phyloP scores from a whole-genome alignment of 92 coral and sea anemone species.

The Virgularia gustaviana region DNA sequence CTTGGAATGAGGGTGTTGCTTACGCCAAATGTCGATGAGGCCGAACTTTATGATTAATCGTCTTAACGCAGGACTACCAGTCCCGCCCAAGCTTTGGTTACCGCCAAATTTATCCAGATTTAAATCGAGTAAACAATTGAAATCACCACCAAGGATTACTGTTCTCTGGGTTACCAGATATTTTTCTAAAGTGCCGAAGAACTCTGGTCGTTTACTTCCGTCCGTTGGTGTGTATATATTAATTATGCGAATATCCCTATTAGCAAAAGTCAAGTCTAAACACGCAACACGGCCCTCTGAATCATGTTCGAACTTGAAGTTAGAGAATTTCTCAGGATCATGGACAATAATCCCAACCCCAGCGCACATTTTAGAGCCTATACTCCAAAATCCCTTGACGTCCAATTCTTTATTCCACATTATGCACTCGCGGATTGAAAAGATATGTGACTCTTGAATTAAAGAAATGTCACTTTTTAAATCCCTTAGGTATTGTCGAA shows the following conservation, averaged over 20 bases:
- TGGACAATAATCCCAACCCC: slow-evolving; percentile 15
- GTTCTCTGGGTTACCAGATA: slow-evolving; percentile 3
- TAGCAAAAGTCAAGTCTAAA: background rate
- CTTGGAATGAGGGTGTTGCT: background rate
- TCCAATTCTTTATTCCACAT: slow-evolving; percentile 24
- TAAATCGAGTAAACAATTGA: slow-evolving; percentile 35
- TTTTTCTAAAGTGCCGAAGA: slow-evolving; percentile 13
- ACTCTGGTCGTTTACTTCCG: slow-evolving; percentile 20
- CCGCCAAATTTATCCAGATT: slow-evolving; percentile 41
- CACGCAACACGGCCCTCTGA: background rate
- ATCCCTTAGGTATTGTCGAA: slow-evolving; percentile 6
- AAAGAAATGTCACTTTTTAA: slow-evolving; percentile 1
- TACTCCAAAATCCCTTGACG: slow-evolving; percentile 13
- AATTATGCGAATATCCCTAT: background rate
- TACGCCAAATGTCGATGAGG: background rate
- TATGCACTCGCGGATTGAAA: background rate
- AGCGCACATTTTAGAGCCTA: background rate
- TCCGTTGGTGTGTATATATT: slow-evolving; percentile 41
- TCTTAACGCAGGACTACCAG: background rate
- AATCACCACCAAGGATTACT: slow-evolving; percentile 31
- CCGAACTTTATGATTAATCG: too few species aligned
- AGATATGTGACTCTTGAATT: slow-evolving; percentile 32
- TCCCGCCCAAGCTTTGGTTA: background rate
- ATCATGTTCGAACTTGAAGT: background rate
- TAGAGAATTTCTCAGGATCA: background rate